phyloP scores from a whole-genome alignment of 2,888 invertebrate genomes.

The Parnassius orleans region DNA sequence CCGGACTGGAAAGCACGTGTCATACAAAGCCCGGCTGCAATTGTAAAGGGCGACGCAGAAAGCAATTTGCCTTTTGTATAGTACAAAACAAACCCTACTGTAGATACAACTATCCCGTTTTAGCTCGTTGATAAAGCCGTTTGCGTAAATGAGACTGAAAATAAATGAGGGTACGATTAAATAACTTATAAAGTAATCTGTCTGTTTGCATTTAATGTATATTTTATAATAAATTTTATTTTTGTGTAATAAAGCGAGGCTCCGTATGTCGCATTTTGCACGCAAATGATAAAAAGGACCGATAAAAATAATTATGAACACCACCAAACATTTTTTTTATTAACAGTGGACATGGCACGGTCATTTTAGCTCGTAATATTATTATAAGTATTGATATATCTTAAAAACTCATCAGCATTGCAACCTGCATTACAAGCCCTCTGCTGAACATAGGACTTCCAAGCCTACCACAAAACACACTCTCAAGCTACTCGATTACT shows the following conservation, averaged over 20 bases:
- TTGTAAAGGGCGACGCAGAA: constrained; percentile 56
- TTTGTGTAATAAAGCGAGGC: constrained; percentile 10
- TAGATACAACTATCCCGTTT: constrained; percentile 41
- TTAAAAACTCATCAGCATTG: too few relatives aligned
- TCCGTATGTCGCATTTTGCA: constrained; percentile 8
- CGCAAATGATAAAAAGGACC: constrained; percentile 6
- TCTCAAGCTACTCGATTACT: too few relatives aligned
- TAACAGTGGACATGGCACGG: not conserved
- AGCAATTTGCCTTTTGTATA: constrained; percentile 66
- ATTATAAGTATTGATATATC: too few relatives aligned
- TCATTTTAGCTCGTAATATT: not conserved
- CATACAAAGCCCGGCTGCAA: constrained; percentile 58
- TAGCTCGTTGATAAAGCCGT: constrained; percentile 32
- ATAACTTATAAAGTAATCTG: constrained; percentile 49
- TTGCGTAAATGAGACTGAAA: constrained; percentile 40
- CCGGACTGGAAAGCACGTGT: constrained; percentile 57
- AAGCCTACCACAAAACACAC: too few relatives aligned
- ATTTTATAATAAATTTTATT: constrained; percentile 15
- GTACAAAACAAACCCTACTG: constrained; percentile 49
- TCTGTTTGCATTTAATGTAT: constrained; percentile 28
- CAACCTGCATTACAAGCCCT: too few relatives aligned
- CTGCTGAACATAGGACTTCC: too few relatives aligned
- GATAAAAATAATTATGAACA: constrained; percentile 1
- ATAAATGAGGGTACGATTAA: constrained; percentile 37
- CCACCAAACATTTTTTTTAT: constrained; percentile 4